These are phyloP conservation scores for Thyatira batis DNA, from an alignment of 2,888 invertebrate species.

Conservation along the genomic window DNA sequence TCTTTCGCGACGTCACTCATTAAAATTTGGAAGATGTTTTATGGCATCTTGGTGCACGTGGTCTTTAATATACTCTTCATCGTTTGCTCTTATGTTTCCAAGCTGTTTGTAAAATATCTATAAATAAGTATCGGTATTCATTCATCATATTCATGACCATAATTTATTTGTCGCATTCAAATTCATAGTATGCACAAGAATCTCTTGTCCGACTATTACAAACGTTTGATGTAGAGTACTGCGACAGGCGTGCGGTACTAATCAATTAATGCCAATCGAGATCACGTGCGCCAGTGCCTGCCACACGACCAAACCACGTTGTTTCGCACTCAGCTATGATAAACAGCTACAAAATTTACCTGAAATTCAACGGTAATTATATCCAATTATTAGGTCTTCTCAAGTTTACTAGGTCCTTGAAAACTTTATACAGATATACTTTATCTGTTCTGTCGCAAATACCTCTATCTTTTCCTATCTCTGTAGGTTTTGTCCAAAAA, in stretches of 20 bases:
- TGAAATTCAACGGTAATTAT: background rate
- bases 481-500: background rate
- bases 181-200: background rate
- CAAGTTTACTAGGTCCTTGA: too few relatives aligned
- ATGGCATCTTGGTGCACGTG: too few relatives aligned
- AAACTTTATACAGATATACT: background rate
- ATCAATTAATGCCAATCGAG: constrained; percentile 66
- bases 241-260: constrained; percentile 54
- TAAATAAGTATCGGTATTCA: background rate
- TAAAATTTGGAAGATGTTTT: too few relatives aligned
- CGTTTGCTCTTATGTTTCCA: too few relatives aligned
- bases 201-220: background rate
- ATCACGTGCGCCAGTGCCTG: constrained; percentile 43
- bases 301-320: constrained; percentile 40
- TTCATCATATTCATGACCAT: background rate
- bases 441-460: background rate
- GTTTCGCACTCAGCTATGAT: constrained; percentile 7
- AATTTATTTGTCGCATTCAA: background rate
- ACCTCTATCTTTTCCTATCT: background rate
- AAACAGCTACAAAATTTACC: background rate
- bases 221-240: constrained; percentile 17
- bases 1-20: too few relatives aligned
- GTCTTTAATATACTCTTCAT: too few relatives aligned
- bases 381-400: background rate
- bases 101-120: background rate